phyloP scores from a whole-genome alignment of 2,113 vertebrate species.

The Lagenorhynchus albirostris region DNA sequence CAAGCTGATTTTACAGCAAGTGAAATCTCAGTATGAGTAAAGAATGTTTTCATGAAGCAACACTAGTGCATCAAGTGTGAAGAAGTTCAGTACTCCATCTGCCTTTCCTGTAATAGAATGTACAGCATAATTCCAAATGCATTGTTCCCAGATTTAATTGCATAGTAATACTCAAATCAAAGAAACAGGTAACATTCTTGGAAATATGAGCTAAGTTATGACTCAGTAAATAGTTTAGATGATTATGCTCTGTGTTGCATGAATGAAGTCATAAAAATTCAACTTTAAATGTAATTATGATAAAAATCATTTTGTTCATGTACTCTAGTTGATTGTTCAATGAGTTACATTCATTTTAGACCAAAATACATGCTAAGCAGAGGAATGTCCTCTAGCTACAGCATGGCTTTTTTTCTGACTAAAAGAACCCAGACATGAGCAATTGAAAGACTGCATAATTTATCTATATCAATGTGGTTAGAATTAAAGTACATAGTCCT shows the following conservation, averaged over 20 bases:
- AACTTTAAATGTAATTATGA: constrained; percentile 46
- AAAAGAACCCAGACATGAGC: not conserved
- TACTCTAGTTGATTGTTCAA: not conserved
- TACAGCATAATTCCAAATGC: not conserved
- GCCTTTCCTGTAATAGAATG: not conserved
- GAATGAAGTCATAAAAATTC: constrained; percentile 26
- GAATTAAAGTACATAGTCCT: not conserved
- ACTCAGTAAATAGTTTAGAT: not conserved
- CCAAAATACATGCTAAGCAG: constrained; percentile 12
- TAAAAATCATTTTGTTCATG: constrained; percentile 55
- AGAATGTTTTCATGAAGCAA: not conserved
- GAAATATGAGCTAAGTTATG: not conserved
- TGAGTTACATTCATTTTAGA: constrained; percentile 30
- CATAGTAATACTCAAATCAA: not conserved
- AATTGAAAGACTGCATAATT: not conserved
- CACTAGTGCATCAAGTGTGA: not conserved
- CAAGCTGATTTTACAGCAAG: not conserved
- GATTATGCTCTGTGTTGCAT: not conserved
- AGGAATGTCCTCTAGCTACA: constrained; percentile 11
- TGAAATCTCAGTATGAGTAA: not conserved
- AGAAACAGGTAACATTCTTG: not conserved
- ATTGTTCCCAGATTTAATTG: not conserved
- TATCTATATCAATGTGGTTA: not conserved
- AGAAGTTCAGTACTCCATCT: not conserved
- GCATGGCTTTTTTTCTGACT: constrained; percentile 5